Evolutionary conservation across 2,113 vertebrate species (phyloP), one percentile per base, ranked within the genome.

Genomic region (Verasper variegatus): DNA sequence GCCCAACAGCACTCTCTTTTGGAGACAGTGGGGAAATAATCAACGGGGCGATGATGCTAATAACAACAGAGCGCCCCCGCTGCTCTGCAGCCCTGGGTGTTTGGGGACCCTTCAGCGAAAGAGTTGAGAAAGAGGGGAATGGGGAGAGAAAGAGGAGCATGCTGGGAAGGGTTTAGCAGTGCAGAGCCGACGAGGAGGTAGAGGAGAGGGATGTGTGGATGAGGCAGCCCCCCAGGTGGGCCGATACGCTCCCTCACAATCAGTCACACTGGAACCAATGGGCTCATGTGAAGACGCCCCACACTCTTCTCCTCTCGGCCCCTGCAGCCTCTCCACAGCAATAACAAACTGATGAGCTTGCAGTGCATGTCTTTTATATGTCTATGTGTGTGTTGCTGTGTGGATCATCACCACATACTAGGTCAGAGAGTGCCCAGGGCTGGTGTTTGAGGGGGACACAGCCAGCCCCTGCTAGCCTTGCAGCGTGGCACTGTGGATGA

Each of bases 1-100:
- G 79, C 81, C 82, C 78, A 78, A 85, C 81, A 85, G 86, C 90
- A 77, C 87, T 85, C 84, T 87, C 90, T 88, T 83, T 85, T 83
- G 86, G 84, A 75, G 76, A 60, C 40, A 6, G 42, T 1, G 47
- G 62, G 80, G 27, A 89, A 81, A 81, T 75, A 63, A 80, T 80
- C 42, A 68, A 24, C 68, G 49, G 65, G 58, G 77, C 26, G 47
- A 79, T 58, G 88, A 81, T 57, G 81, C 78, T 79, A 72, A 82
- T 82, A 75, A 82, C 81, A 70, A 66, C 21, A 14, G 71, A 70
- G 75, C 13, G 0, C 68, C 82, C 78, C 37, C 64, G 64, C 65
- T 14, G 59, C 58, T 77, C 37, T 0, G 9, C 47, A 47, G 67
- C 82, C 62, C 66, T 71, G 54, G 86, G 86, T 75, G 42, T 66